phyloP scores from a whole-genome alignment of 2,888 invertebrate genomes.

The Teleogryllus oceanicus region DNA sequence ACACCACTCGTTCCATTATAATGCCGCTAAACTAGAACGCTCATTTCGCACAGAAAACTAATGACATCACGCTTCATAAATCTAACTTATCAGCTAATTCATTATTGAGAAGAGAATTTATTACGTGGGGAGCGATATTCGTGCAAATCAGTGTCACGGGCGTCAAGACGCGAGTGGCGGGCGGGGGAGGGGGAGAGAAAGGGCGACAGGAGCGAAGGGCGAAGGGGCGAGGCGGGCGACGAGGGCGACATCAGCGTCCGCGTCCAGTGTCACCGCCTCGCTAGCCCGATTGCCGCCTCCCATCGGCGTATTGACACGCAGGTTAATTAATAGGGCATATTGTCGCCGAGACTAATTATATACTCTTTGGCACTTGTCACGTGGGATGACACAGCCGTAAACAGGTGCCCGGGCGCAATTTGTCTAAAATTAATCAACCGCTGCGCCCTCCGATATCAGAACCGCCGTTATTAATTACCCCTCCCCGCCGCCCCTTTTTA shows the following conservation, averaged over 20 bases:
- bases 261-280: background rate
- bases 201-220: no score
- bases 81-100: no score
- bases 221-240: no score
- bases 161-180: no score
- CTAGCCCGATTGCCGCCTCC: background rate
- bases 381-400: conserved; percentile 7
- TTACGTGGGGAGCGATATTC: no score
- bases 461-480: conserved; percentile 18
- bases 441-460: conserved; percentile 8
- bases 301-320: conserved; percentile 6
- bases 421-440: conserved; percentile 18
- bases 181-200: no score
- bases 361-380: conserved; percentile 18
- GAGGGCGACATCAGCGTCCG: background rate
- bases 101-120: no score
- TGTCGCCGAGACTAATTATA: conserved; percentile 10
- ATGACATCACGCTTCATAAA: no score
- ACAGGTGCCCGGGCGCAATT: conserved; percentile 18
- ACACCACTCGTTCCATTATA: no score
- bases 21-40: no score
- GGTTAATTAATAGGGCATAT: conserved; percentile 18
- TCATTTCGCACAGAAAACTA: no score
- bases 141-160: no score
- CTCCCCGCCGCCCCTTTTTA: background rate